Percentiles rank a stretch among this genome's conserved stretches.
phyloP scores from a whole-genome alignment of 1,140 invertebrate genomes.

The Nylanderia fulva region DNA sequence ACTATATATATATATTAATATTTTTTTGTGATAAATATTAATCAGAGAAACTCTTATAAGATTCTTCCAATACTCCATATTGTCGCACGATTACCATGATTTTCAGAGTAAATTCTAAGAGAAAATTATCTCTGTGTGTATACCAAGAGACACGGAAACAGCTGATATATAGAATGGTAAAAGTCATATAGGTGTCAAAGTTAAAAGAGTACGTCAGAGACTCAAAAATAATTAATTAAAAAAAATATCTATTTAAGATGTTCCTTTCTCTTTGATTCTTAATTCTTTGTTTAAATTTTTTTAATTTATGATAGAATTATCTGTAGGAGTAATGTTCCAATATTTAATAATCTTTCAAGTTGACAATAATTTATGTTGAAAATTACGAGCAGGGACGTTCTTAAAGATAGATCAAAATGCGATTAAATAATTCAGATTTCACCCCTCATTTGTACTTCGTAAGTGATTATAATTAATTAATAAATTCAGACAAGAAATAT shows the following conservation, averaged over 20 bases:
- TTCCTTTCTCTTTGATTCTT: background rate
- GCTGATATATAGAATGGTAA: background rate
- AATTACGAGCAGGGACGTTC: background rate
- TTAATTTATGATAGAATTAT: background rate
- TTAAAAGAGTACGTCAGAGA: background rate
- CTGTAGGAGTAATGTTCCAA: background rate
- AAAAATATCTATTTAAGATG: background rate
- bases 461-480: conserved; percentile 34
- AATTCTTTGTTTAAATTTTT: background rate
- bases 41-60: too few species aligned
- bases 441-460: background rate
- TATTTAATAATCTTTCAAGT: too few species aligned
- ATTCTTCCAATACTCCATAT: too few species aligned
- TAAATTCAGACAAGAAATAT: too few species aligned
- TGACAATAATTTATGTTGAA: too few species aligned
- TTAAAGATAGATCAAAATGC: background rate
- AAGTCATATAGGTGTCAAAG: background rate
- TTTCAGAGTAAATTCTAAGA: too few species aligned
- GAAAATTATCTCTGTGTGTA: too few species aligned
- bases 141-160: conserved; percentile 7
- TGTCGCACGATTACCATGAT: too few species aligned
- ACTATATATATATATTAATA: too few species aligned
- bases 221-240: background rate
- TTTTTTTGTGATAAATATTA: too few species aligned
- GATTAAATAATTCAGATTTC: conserved; percentile 17